These are phyloP conservation scores for Teleogryllus oceanicus DNA, from an alignment of 2,888 invertebrate genomes.

Conservation along the genomic window DNA sequence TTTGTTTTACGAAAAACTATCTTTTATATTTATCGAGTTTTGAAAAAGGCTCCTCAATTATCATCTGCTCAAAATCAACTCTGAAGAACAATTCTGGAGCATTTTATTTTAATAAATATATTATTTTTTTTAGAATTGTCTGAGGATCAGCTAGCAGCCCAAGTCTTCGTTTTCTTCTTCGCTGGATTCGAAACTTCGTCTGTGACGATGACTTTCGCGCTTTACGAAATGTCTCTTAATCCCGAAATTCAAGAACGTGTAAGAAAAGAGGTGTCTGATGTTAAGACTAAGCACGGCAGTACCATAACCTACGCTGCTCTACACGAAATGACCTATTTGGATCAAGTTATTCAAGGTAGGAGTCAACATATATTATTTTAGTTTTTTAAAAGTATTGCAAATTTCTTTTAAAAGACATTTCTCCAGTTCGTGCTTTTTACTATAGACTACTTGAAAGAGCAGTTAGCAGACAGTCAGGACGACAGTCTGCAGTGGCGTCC, in stretches of 20 bases:
- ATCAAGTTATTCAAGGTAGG: not conserved
- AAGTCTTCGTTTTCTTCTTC: not conserved
- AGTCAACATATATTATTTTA: not conserved
- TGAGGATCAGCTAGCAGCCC: not conserved
- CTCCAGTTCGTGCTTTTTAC: no score
- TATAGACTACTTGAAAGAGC: no score
- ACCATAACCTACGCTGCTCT: not conserved
- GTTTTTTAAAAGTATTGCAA: no score
- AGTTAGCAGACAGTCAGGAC: no score
- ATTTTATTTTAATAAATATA: no score
- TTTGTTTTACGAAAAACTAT: no score
- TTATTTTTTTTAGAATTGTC: not conserved
- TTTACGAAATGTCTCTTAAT: conserved; percentile 4
- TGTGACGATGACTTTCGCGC: not conserved
- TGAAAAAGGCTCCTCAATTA: no score
- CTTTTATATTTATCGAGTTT: no score
- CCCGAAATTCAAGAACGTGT: not conserved
- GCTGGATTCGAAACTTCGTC: conserved; percentile 24
- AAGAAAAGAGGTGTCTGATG: not conserved
- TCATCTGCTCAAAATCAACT: no score
- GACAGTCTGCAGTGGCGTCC: no score
- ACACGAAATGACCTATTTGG: conserved; percentile 11
- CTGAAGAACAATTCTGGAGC: no score
- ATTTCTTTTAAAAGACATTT: no score
- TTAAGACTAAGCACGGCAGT: not conserved